These are phyloP conservation scores for Nothura maculosa DNA, from an alignment of 2,797 vertebrate species.

Conservation along the genomic window DNA sequence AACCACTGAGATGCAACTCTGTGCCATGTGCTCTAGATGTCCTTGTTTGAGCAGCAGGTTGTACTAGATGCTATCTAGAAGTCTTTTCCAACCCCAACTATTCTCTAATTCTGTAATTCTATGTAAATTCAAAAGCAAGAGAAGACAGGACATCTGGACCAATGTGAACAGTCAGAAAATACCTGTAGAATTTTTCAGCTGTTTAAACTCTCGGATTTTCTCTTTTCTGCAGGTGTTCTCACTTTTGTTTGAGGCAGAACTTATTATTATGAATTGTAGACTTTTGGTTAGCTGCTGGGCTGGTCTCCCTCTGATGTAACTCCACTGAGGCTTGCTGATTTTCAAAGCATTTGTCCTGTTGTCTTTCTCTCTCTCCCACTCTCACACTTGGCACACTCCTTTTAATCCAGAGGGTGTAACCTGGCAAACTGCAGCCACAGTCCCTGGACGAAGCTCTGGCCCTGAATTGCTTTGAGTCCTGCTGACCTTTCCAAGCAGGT, in stretches of 20 bases:
- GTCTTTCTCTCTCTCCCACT: neutral
- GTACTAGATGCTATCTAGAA: too few species aligned
- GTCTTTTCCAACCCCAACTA: too few species aligned
- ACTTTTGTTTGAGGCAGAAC: neutral
- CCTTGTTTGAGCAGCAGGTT: too few species aligned
- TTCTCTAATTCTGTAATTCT: neutral
- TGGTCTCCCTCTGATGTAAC: neutral
- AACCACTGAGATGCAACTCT: too few species aligned
- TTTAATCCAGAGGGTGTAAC: neutral
- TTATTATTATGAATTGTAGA: neutral
- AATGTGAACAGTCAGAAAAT: neutral
- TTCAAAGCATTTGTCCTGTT: neutral
- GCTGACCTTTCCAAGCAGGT: constrained; percentile 17
- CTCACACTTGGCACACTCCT: neutral
- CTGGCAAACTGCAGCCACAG: neutral
- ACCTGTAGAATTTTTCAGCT: neutral
- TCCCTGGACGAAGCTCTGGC: neutral
- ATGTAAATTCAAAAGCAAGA: neutral
- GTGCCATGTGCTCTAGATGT: too few species aligned
- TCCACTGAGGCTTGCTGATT: neutral
- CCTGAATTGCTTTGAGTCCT: neutral
- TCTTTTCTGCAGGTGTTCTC: neutral
- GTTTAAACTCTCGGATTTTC: neutral
- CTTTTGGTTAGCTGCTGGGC: neutral
- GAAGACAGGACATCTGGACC: rapidly evolving